phyloP scores from a whole-genome alignment of 1,140 invertebrate species.

The Psix sp. region DNA sequence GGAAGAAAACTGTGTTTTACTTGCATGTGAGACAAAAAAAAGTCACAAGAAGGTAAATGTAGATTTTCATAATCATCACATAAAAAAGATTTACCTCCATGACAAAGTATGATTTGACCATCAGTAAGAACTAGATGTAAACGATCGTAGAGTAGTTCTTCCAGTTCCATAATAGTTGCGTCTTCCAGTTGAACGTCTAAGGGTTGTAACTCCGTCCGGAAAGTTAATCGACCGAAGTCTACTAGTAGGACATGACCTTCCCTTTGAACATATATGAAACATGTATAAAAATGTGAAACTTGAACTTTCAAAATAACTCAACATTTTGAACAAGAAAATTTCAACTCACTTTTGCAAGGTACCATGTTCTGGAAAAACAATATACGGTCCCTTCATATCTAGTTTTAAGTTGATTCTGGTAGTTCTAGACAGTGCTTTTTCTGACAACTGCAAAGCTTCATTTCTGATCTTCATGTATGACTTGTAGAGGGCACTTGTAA shows the following conservation, averaged over 20 bases:
- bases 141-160: conserved; percentile 88
- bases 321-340: neutral
- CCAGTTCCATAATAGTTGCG: conserved; percentile 88
- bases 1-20: conserved; percentile 6
- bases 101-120: conserved; percentile 79
- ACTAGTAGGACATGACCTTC: conserved; percentile 84
- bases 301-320: neutral
- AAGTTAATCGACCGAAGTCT: conserved; percentile 84
- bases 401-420: conserved; percentile 85
- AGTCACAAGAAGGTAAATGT: too few relatives aligned
- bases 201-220: conserved; percentile 87
- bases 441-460: conserved; percentile 60
- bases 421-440: conserved; percentile 75
- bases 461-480: conserved; percentile 59
- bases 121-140: conserved; percentile 84
- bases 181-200: conserved; percentile 83
- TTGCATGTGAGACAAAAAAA: too few relatives aligned
- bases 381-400: conserved; percentile 86
- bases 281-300: neutral
- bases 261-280: conserved; percentile 70
- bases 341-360: conserved; percentile 83
- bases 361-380: conserved; percentile 87
- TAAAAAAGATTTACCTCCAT: conserved; percentile 58
- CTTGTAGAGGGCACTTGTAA: conserved; percentile 64
- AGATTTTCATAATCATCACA: too few relatives aligned